Base-by-base conservation (phyloP, 2,888 invertebrate species). In the Meliscaeva auricollis region DNA sequence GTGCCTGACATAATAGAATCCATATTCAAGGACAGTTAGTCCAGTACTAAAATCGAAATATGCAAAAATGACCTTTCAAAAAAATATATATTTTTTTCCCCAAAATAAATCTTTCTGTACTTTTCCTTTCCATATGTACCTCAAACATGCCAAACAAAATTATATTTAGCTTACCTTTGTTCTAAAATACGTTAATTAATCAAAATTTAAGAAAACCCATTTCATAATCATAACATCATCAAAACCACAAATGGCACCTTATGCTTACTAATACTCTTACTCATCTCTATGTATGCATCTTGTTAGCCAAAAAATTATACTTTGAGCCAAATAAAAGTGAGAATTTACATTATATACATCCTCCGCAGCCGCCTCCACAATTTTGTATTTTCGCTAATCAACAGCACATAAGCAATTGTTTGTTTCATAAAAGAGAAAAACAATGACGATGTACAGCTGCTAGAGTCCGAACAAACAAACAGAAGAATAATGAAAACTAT, bases 391-490 rank as follows among this genome's bases (percentile, higher is more conserved):
- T 78, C 78, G 75, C 58, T 15, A 38, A 6, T 35, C 17, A 20
- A 30, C 69, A 54, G 38, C 48, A 20, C 38, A 69, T 11, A 13
- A 9, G 11, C 66, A 74, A 64, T 85, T 70, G 66, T 74, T 79
- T 83, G 60, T 80, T 75, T 76, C 30, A 30, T 38, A 1, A 13
- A 3, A 11, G 3, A 64, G 38, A 52, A 64, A 68, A 73, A 26
- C 20, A 66, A 69, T 81, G 80, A 84, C 52, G 81, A 50, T 58
- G 35, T 58, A 54, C 85, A 81, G 81, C 85, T 85, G 84, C 75
- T 70, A 35, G 7, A 52, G 35, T 30, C 20, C 9, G 46, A 66
- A 54, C n/a, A 81, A 46, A 17, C 22, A 46, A 62, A 48, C 60
- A 68, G 17, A 30, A 56, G n/a, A n/a, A n/a, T n/a, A n/a, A n/a